phyloP scores from a whole-genome alignment of 2,888 invertebrate species.

The Parnassius glacialis region DNA sequence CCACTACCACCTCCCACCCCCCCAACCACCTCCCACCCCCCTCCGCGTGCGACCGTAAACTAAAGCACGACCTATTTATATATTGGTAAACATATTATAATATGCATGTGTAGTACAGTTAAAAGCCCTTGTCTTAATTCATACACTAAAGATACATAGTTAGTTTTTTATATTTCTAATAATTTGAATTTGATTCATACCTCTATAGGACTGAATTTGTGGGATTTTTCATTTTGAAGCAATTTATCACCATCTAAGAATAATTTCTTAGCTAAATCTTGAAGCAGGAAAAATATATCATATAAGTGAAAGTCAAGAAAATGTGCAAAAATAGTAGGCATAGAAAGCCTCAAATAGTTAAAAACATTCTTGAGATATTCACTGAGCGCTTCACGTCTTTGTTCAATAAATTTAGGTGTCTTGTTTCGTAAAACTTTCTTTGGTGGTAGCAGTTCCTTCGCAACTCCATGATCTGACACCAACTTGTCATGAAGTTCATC shows the following conservation, averaged over 20 bases:
- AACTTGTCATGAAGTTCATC: conserved; percentile 91
- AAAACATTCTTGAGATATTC: conserved; percentile 90
- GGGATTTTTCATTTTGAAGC: conserved; percentile 82
- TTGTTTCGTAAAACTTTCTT: conserved; percentile 96
- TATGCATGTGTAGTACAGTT: too few species aligned
- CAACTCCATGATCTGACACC: conserved; percentile 89
- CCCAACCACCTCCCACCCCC: too few species aligned
- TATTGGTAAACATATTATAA: too few species aligned
- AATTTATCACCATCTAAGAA: conserved; percentile 88
- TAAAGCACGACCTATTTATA: too few species aligned
- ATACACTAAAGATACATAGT: too few species aligned
- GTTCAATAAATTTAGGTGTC: conserved; percentile 90
- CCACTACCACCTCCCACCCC: too few species aligned
- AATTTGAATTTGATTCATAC: conserved; percentile 57
- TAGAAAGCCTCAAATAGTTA: conserved; percentile 86
- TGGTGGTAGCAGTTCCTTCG: conserved; percentile 93
- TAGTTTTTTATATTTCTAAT: too few species aligned
- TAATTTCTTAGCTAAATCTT: conserved; percentile 89
- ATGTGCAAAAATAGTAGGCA: conserved; percentile 90
- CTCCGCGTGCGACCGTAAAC: too few species aligned
- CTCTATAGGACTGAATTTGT: conserved; percentile 89
- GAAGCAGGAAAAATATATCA: conserved; percentile 92
- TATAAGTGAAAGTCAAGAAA: conserved; percentile 95
- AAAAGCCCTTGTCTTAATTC: too few species aligned
- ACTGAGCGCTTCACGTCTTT: conserved; percentile 89